These are phyloP conservation scores for Ctenosaura bakeri DNA, from an alignment of 2,797 vertebrate species.

Conservation along the genomic window DNA sequence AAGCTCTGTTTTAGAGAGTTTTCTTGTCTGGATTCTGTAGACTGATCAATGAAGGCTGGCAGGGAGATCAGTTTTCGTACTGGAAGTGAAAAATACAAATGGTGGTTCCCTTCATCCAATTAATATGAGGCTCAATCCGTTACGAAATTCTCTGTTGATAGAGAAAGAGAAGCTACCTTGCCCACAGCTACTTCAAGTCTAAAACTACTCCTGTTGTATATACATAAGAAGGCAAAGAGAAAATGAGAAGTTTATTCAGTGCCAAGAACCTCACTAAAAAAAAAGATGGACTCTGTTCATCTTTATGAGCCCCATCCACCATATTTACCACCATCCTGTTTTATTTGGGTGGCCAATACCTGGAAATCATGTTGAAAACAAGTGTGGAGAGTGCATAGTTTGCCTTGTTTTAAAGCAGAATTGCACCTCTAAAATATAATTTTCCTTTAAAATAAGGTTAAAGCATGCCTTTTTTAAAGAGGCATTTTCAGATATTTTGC, in stretches of 20 bases:
- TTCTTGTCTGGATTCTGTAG: not conserved
- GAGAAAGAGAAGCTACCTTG: not conserved
- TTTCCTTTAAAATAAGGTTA: too few species aligned
- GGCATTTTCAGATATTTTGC: not conserved
- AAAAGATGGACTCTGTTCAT: not conserved
- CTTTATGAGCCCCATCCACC: not conserved
- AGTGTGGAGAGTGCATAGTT: not conserved
- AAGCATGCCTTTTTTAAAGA: not conserved
- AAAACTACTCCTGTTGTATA: not conserved
- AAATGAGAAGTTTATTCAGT: not conserved
- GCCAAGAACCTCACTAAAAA: not conserved
- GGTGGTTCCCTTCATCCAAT: not conserved
- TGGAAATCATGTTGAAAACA: not conserved
- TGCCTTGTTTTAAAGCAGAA: not conserved
- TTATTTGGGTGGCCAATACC: too few species aligned
- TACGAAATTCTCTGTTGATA: not conserved
- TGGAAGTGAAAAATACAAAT: slow-evolving; percentile 5
- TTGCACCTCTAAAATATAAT: not conserved
- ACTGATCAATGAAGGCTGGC: not conserved
- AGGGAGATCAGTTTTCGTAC: not conserved
- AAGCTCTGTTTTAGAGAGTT: not conserved
- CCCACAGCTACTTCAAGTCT: not conserved
- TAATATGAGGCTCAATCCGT: not conserved
- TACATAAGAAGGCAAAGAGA: not conserved
- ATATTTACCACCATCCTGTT: not conserved